Evolutionary conservation across 1,140 invertebrate genomes (phyloP), one percentile per base, ranked within the genome.

Genomic region (Watersipora subatra): DNA sequence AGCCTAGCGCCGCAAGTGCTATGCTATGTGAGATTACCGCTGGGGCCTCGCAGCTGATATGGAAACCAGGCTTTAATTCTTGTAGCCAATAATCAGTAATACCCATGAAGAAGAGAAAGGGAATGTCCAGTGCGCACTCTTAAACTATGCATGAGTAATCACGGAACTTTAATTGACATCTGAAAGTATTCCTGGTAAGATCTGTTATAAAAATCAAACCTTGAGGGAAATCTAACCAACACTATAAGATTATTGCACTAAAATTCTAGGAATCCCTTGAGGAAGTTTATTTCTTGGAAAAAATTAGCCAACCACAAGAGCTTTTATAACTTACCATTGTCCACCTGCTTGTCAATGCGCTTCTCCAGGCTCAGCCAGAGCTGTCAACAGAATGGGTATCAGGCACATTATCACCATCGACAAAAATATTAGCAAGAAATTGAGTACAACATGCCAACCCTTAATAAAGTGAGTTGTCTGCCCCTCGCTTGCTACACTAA

Each of bases 321-420:
- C 7, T 46, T 46, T 12, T 46, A 46, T 12, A 46, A 46, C 34
- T 46, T 46, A 46, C 58, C 22, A 22, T 22, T 59, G 7, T 59
- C 58, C 22, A 59, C 22, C 58, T 59, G 58, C 22, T 59, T 59
- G 22, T 59, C 58, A 12, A 59, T 59, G 7, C 58, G 7, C 22
- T 59, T 59, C 7, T 59, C 58, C 58, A 59, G 17, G 58, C 17
- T 59, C 7, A 59, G 58, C 58, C 58, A 59, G 22, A 59, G 22
- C 58, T 59, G 22, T 22, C 7, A 59, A 28, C 7, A 28, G 22
- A 24, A 59, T n/a, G n/a, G n/a, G n/a, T n/a, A n/a, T n/a, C n/a
- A n/a, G n/a, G n/a, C n/a, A n/a, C n/a, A n/a, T n/a, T n/a, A n/a
- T n/a, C n/a, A n/a, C n/a, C n/a, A n/a, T n/a, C n/a, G n/a, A 46